These are phyloP conservation scores for Haemorhous mexicanus DNA, from an alignment of 2,113 vertebrate species.

Conservation along the genomic window DNA sequence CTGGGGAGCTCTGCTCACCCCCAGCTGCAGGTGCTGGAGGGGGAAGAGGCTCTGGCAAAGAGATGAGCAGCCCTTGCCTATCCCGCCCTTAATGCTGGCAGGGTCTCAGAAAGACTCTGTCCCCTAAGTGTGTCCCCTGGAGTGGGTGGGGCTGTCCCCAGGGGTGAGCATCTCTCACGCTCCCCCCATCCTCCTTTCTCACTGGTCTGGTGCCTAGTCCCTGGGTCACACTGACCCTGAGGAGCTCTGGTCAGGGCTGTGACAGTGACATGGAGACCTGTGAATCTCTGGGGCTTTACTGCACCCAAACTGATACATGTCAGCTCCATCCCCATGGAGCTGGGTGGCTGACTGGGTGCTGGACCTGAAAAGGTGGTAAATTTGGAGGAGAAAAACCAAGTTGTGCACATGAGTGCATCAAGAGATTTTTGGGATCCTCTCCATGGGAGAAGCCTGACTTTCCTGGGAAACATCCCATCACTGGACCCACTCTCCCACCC, in stretches of 20 bases:
- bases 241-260: background rate
- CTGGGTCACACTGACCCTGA: background rate
- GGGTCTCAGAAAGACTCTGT: background rate
- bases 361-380: background rate
- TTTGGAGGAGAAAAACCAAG: background rate
- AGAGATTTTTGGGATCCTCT: background rate
- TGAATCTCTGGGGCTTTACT: accelerated
- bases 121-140: background rate
- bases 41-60: background rate
- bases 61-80: background rate
- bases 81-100: background rate
- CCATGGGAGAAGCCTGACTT: background rate
- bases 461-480: background rate
- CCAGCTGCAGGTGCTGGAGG: background rate
- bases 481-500: background rate
- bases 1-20: background rate
- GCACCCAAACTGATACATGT: accelerated
- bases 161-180: background rate
- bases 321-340: background rate
- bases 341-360: accelerated
- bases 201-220: accelerated
- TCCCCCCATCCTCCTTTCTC: background rate
- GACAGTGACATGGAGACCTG: background rate
- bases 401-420: accelerated
- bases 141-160: background rate